Conservation (phyloP, 2,113 vertebrate genomes). For the Struthio camelus region DNA sequence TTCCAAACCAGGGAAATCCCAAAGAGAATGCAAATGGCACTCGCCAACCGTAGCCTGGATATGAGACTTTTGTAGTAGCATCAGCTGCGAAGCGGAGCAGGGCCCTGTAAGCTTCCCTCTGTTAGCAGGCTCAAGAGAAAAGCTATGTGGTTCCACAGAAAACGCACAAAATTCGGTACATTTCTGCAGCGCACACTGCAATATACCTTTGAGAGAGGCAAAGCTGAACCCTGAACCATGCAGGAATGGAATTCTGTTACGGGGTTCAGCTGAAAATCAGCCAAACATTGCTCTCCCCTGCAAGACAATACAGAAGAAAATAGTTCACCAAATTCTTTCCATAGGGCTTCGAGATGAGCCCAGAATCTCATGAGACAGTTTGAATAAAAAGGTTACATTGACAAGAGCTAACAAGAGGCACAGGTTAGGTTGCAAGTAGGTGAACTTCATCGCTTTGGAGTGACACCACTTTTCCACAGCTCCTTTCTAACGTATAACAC, state of each 20-base stretch:
- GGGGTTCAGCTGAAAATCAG: constrained; percentile 12
- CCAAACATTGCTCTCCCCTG: not conserved
- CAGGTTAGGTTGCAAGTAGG: not conserved
- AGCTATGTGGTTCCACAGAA: not conserved
- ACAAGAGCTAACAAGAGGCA: not conserved
- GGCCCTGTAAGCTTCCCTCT: not conserved
- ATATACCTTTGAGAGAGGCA: not conserved
- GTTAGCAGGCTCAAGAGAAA: not conserved
- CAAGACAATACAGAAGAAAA: not conserved
- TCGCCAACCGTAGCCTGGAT: constrained; percentile 40
- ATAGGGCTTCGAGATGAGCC: not conserved
- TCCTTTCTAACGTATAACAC: not conserved
- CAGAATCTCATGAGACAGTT: rapidly evolving
- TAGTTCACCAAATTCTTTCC: not conserved
- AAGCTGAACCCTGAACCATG: not conserved
- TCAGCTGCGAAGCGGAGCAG: constrained; percentile 4
- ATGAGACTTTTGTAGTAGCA: constrained; percentile 5
- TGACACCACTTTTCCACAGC: not conserved
- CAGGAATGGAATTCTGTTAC: not conserved
- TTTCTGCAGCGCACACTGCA: not conserved
- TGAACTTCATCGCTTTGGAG: not conserved
- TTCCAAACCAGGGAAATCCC: constrained; percentile 35
- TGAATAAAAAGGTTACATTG: not conserved
- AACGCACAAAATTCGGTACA: not conserved
- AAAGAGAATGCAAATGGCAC: not conserved